Conservation (phyloP, 2,888 invertebrate species). For the Pterostichus madidus region DNA sequence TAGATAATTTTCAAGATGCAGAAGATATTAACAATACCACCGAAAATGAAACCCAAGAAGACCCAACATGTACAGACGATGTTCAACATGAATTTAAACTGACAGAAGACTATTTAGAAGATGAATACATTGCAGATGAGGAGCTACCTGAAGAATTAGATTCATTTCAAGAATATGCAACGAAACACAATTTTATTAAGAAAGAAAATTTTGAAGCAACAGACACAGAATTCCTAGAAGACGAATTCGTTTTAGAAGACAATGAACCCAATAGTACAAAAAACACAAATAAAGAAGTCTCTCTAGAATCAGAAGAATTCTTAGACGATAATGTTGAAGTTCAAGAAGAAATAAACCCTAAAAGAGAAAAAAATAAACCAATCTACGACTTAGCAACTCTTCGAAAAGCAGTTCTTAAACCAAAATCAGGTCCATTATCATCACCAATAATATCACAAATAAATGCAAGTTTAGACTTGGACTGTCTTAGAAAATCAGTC, state of each 20-base stretch:
- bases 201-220: neutral
- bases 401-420: neutral
- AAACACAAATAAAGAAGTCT: too few species aligned
- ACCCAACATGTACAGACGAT: neutral
- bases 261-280: neutral
- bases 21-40: neutral
- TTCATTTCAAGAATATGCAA: too few species aligned
- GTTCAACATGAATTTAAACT: constrained; percentile 3
- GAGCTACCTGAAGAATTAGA: constrained; percentile 3
- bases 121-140: neutral
- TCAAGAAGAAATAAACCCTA: neutral
- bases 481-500: neutral
- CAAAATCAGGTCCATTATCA: too few species aligned
- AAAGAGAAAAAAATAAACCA: neutral
- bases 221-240: constrained; percentile 23
- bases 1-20: too few species aligned
- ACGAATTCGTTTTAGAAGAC: constrained; percentile 4
- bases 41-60: neutral
- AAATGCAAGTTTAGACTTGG: neutral
- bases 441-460: too few species aligned
- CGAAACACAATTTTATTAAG: neutral
- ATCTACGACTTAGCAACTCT: neutral
- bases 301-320: neutral
- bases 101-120: constrained; percentile 28
- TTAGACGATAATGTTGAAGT: constrained; percentile 27